Percentiles rank a stretch among this genome's conserved stretches.
phyloP scores from a whole-genome alignment of 2,888 invertebrate species.

The Orthosia cruda region DNA sequence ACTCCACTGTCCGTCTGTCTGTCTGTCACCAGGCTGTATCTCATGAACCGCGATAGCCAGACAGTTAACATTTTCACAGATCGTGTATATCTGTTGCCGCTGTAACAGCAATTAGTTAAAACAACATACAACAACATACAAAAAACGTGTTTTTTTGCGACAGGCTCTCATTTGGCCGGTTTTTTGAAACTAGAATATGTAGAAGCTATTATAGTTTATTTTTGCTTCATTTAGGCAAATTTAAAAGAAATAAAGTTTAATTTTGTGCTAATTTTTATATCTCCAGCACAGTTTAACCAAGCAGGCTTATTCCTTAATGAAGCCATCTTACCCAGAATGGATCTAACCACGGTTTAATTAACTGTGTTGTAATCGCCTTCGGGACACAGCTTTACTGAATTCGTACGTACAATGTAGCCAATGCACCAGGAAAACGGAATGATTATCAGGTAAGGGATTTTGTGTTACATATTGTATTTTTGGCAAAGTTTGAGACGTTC shows the following conservation, averaged over 20 bases:
- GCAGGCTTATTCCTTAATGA: conserved; percentile 52
- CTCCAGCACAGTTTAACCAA: conserved; percentile 23
- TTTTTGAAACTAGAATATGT: too few relatives aligned
- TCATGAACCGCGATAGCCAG: too few relatives aligned
- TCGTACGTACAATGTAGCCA: neutral
- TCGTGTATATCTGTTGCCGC: too few relatives aligned
- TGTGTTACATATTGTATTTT: neutral
- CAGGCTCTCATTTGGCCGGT: too few relatives aligned
- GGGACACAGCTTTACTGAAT: conserved; percentile 12
- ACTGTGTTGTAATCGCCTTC: conserved; percentile 43
- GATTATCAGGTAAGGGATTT: neutral
- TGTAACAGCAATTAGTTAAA: too few relatives aligned
- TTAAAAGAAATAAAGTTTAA: conserved; percentile 15
- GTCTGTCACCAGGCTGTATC: too few relatives aligned
- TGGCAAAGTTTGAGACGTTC: too few relatives aligned
- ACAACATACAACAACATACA: too few relatives aligned
- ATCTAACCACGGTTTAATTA: conserved; percentile 68
- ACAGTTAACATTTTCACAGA: too few relatives aligned
- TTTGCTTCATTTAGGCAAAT: neutral
- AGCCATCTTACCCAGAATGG: conserved; percentile 44
- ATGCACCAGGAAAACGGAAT: neutral
- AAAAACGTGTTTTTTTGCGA: too few relatives aligned
- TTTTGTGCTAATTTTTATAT: neutral
- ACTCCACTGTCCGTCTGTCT: too few relatives aligned
- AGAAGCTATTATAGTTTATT: neutral